phyloP scores from a whole-genome alignment of 1,140 invertebrate species.

The Archegozetes longisetosus region DNA sequence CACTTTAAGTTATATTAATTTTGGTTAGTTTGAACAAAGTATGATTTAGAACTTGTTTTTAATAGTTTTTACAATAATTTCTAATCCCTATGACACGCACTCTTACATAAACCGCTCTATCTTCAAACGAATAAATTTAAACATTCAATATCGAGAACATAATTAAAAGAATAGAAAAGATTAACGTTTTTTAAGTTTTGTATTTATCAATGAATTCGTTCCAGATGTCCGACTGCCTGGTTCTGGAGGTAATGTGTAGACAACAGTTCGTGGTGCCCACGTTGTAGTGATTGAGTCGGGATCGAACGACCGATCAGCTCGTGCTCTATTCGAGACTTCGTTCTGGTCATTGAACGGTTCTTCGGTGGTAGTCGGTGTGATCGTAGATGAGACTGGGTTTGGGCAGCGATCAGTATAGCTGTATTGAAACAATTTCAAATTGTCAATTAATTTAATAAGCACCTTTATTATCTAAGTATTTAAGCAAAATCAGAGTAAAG shows the following conservation, averaged over 20 bases:
- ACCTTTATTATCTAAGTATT: too few relatives aligned
- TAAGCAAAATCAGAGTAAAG: too few relatives aligned
- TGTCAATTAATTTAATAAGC: too few relatives aligned
- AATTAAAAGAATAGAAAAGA: background rate
- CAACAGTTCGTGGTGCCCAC: background rate
- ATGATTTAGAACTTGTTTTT: too few relatives aligned
- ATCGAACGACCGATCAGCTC: background rate
- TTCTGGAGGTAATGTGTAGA: background rate
- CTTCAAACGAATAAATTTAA: too few relatives aligned
- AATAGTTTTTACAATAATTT: too few relatives aligned
- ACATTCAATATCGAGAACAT: background rate
- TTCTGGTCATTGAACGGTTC: background rate
- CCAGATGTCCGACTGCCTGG: background rate
- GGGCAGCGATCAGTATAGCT: background rate
- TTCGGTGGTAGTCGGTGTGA: background rate
- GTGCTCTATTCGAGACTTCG: background rate
- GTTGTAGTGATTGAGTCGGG: background rate
- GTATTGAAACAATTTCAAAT: too few relatives aligned
- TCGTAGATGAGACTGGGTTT: background rate
- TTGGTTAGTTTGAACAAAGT: too few relatives aligned
- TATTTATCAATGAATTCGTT: background rate
- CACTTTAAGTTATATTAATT: too few relatives aligned
- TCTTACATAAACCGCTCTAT: too few relatives aligned
- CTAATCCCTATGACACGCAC: too few relatives aligned
- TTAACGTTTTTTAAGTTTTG: background rate